phyloP scores from a whole-genome alignment of 1,140 invertebrate genomes.

The Maconellicoccus hirsutus region DNA sequence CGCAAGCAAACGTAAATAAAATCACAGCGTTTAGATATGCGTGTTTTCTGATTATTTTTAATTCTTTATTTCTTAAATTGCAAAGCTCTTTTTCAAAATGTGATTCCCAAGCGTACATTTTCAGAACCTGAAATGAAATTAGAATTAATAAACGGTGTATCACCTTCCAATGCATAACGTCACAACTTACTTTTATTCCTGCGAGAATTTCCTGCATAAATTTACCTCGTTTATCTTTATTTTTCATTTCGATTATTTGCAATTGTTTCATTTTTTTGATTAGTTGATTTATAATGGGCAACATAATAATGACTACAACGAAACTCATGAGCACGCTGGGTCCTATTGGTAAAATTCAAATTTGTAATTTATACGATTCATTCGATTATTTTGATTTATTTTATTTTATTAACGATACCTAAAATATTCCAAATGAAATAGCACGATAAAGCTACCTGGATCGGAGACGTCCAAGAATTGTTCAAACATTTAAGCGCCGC shows the following conservation, averaged over 20 bases:
- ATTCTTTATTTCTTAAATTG: neutral
- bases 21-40: neutral
- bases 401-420: neutral
- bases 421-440: slow-evolving; percentile 1
- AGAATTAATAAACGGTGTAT: too few species aligned
- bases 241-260: neutral
- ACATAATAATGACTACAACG: neutral
- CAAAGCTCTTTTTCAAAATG: neutral
- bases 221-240: neutral
- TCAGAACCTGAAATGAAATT: neutral
- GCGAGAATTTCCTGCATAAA: neutral
- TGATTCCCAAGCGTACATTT: neutral
- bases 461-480: neutral
- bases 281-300: neutral
- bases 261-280: neutral
- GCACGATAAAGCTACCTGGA: neutral
- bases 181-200: neutral
- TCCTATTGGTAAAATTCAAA: neutral
- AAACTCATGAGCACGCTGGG: neutral
- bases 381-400: too few species aligned
- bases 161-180: too few species aligned
- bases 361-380: too few species aligned
- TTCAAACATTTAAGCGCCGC: neutral
- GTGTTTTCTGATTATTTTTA: neutral
- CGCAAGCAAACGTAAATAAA: neutral